Base-by-base conservation (phyloP, 2,888 invertebrate genomes). In the Nomada lathburiana region DNA sequence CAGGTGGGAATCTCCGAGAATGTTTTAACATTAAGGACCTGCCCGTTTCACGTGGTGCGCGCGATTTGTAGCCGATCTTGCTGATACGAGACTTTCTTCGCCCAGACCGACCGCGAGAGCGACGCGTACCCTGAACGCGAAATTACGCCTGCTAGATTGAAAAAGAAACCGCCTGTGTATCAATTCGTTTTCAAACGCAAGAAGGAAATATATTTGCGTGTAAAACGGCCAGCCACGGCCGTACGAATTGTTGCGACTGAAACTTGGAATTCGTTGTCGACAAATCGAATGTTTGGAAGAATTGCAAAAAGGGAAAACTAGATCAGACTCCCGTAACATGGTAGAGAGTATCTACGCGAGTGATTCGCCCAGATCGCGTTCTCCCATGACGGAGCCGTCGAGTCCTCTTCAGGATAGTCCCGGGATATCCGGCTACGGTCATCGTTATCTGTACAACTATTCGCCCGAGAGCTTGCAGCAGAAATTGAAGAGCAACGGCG, bases 331-430 rank as follows among this genome's bases (percentile, higher is more conserved):
- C 18, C 67, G 76, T 86, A 88, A 85, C 87, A 94, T 94, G 94
- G 94, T 94, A 87, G 93, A 94, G 80, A 94, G 94, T 82, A 91
- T 87, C 64, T 93, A 92, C 84, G 90, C 91, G 73, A 91, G 92
- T 89, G 93, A 94, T 72, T 92, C 93, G 68, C 92, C 92, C 42
- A 89, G 92, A 89, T 93, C 93, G 83, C 92, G 92, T 84, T 94
- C 93, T 64, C 93, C 93, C 85, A 92, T 93, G 92, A 92, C 92
- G 78, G 93, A 94, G 81, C 91, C 93, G 7, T 91, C 93, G 79
- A 92, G 92, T 84, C 92, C 93, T 18, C 86, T 92, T 13, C 92
- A 91, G 77, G 90, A 90, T 85, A 89, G 91, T 67, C 88, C 90
- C 73, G 91, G 88, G 1, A 89, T 91, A 57, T 90, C 92, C 82